Percentiles rank a stretch among this genome's conserved stretches.
Evolutionary conservation across 92 coral and sea anemone genomes (phyloP).

Genomic region (Bergia sp.): DNA sequence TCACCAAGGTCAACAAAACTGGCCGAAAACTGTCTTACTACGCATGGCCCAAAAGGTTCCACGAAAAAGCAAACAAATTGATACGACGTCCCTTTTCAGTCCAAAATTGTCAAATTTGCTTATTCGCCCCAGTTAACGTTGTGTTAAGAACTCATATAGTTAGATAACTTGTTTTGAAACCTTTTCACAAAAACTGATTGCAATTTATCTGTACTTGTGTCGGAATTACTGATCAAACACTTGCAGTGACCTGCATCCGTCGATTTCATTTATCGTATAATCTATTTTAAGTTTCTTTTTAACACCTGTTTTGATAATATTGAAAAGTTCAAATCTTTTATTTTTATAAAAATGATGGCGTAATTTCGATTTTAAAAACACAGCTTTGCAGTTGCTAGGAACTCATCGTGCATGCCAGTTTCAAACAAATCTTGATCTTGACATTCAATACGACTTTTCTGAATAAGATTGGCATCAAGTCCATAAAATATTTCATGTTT

Average conservation of each 20-base stretch:
- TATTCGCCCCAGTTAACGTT: neutral
- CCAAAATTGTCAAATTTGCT: neutral
- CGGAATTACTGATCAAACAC: neutral
- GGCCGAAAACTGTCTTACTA: neutral
- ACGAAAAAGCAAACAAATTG: neutral
- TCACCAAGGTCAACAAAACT: constrained; percentile 13
- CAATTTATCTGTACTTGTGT: neutral
- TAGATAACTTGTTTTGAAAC: neutral
- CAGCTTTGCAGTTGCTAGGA: neutral
- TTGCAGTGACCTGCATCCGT: neutral
- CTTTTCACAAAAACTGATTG: neutral
- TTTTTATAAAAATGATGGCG: neutral
- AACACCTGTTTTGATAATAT: neutral
- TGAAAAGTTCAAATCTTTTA: neutral
- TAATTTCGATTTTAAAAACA: neutral
- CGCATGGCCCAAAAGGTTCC: neutral
- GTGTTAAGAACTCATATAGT: too few relatives aligned
- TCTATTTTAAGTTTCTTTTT: neutral
- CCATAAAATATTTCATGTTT: neutral
- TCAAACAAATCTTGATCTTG: neutral
- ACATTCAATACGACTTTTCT: neutral
- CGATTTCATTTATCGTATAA: neutral
- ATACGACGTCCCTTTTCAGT: neutral
- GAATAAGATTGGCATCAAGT: neutral
- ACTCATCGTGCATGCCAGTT: neutral